Base-by-base conservation (phyloP, 2,113 vertebrate genomes). In the Cyrtonyx montezumae region DNA sequence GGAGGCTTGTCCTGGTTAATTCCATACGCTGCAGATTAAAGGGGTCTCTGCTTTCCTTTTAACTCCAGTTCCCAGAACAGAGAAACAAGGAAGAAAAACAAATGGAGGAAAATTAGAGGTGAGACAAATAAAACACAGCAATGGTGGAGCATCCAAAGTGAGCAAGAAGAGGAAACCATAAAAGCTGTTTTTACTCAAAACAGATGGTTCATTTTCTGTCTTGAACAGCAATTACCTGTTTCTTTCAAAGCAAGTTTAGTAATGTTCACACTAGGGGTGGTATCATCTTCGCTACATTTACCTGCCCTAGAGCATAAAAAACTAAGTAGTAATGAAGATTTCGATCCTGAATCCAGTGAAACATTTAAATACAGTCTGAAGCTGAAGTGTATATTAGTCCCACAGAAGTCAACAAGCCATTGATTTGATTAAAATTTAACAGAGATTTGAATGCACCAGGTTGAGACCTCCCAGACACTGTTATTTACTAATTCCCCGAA, bases 361-460 rank as follows among this genome's bases (percentile, higher is more conserved):
- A 37, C 46, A 61, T 43, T 43, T 88, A 74, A 82, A 79, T 25
- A 51, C 20, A 83, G 13, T 32, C n/a, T 81, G 81, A 85, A 85
- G 62, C 8, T 65, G 43, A 89, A 69, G 40, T 14, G 63, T 61
- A 48, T 84, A 8, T 63, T 55, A 68, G 28, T 78, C 56, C 43
- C 87, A 90, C 56, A 42, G 48, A 91, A 94, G 81, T 70, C 67
- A 89, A 74, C 73, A 85, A 89, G 42, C 46, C 74, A 74, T 79
- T 68, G 71, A 83, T 87, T 80, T 71, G 51, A 92, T 95, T 95
- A 89, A 90, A 86, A 88, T 75, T 83, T 89, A 93, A 85, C 79
- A 88, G 40, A 21, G 48, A 61, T 34, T 40, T 55, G 59, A 80
- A 70, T 37, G 20, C 23, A 56, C 68, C 55, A 70, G 49, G 19